Conservation (phyloP, 2,113 vertebrate species). For the Alethe castanea region DNA sequence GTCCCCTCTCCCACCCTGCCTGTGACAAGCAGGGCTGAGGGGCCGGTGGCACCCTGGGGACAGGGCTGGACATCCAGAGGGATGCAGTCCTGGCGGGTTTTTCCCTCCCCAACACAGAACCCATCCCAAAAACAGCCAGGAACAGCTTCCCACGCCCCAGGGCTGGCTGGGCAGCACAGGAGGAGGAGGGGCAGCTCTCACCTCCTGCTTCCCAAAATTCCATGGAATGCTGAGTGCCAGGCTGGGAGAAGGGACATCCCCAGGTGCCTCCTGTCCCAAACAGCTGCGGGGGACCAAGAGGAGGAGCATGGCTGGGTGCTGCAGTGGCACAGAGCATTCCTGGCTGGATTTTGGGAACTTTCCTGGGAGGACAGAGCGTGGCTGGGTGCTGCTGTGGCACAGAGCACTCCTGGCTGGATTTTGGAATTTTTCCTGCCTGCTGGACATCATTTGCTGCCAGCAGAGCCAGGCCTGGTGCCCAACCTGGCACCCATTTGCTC, state of each 20-base stretch:
- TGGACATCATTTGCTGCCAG: not conserved
- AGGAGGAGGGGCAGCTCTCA: not conserved
- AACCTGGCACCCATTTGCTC: rapidly evolving
- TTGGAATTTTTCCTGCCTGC: not conserved
- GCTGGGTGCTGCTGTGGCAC: not conserved
- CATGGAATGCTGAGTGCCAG: rapidly evolving
- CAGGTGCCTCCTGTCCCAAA: not conserved
- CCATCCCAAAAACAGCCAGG: not conserved
- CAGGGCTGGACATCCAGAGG: rapidly evolving
- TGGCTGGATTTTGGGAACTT: too few species aligned
- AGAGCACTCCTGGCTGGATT: not conserved
- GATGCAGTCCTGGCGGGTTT: rapidly evolving
- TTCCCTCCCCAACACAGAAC: rapidly evolving
- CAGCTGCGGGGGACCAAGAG: not conserved
- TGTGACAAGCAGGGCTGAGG: rapidly evolving
- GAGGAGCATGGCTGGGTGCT: too few species aligned
- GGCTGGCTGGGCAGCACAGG: not conserved
- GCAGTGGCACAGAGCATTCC: not conserved
- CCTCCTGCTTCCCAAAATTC: not conserved
- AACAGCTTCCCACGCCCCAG: not conserved
- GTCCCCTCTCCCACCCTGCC: not conserved
- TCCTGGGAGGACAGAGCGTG: rapidly evolving
- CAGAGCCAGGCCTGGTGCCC: not conserved
- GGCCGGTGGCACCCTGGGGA: not conserved
- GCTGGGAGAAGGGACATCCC: not conserved